phyloP scores from a whole-genome alignment of 2,888 invertebrate genomes.

The Horisme vitalbata region DNA sequence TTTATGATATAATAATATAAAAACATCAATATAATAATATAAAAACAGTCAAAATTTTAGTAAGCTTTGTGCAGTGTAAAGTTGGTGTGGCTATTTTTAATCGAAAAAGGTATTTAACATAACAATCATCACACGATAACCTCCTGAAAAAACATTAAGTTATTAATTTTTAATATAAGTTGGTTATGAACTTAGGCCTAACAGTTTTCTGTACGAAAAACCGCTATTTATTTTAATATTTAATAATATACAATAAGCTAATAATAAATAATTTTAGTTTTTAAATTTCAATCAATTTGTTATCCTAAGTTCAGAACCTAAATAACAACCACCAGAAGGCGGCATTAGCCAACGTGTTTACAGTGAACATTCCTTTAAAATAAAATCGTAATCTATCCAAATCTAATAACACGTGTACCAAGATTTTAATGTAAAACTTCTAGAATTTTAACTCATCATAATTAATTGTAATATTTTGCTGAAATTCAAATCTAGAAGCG shows the following conservation, averaged over 20 bases:
- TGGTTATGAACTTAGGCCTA: constrained; percentile 47
- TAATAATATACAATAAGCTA: too few relatives aligned
- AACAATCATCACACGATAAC: constrained; percentile 72
- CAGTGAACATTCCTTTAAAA: constrained; percentile 74
- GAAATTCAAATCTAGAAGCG: constrained; percentile 63
- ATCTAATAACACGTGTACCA: constrained; percentile 56
- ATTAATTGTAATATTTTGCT: constrained; percentile 58
- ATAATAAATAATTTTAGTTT: too few relatives aligned
- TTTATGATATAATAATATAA: constrained; percentile 44
- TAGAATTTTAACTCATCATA: constrained; percentile 43
- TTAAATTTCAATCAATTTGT: too few relatives aligned
- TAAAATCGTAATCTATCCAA: constrained; percentile 56
- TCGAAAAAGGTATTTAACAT: constrained; percentile 62
- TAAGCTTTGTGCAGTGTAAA: constrained; percentile 51
- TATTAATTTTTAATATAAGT: constrained; percentile 51
- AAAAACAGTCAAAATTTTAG: constrained; percentile 41
- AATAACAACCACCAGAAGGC: constrained; percentile 46
- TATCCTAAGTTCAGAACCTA: constrained; percentile 48
- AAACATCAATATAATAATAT: constrained; percentile 44
- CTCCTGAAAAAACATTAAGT: constrained; percentile 65
- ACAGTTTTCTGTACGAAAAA: neutral
- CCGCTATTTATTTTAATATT: neutral
- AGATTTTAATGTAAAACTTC: constrained; percentile 54
- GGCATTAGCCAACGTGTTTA: constrained; percentile 52
- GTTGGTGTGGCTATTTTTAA: constrained; percentile 57